These are phyloP conservation scores for Thalpophila matura DNA, from an alignment of 2,888 invertebrate species.

Conservation along the genomic window DNA sequence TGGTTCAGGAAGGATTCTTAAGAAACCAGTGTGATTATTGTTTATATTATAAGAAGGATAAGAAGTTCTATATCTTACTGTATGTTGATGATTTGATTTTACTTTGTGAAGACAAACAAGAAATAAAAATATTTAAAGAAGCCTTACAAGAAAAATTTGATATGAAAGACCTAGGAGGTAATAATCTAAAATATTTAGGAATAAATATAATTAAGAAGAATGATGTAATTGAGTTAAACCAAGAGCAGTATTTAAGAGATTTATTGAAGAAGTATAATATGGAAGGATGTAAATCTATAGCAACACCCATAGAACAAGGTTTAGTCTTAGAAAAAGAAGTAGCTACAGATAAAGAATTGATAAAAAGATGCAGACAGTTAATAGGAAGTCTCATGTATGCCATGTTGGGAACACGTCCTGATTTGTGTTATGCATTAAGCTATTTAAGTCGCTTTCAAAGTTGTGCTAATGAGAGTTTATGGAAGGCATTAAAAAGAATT, in stretches of 20 bases:
- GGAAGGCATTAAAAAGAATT: constrained; percentile 2
- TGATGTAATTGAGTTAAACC: constrained; percentile 1
- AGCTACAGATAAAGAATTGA: constrained; percentile 1
- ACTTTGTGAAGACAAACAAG: no score
- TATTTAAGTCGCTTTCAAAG: constrained; percentile 3
- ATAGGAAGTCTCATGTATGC: constrained; percentile 10
- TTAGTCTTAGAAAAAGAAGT: not conserved
- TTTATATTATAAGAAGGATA: no score
- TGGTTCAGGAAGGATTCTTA: constrained; percentile 1
- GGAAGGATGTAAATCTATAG: constrained; percentile 7
- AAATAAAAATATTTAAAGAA: constrained; percentile 4
- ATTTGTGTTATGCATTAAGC: constrained; percentile 1
- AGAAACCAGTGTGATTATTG: constrained; percentile 1
- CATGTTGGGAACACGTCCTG: constrained; percentile 4
- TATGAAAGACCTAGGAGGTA: not conserved
- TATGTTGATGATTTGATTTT: constrained; percentile 6
- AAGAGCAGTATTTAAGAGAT: not conserved
- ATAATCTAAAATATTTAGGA: constrained; percentile 6
- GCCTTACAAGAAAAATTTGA: constrained; percentile 3
- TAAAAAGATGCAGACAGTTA: constrained; percentile 1
- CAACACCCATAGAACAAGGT: constrained; percentile 7
- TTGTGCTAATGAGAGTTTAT: constrained; percentile 5
- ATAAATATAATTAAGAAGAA: constrained; percentile 3
- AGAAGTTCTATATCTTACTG: no score
- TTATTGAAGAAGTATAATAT: not conserved